phyloP scores from a whole-genome alignment of 1,140 invertebrate genomes.

The Listronotus oregonensis region DNA sequence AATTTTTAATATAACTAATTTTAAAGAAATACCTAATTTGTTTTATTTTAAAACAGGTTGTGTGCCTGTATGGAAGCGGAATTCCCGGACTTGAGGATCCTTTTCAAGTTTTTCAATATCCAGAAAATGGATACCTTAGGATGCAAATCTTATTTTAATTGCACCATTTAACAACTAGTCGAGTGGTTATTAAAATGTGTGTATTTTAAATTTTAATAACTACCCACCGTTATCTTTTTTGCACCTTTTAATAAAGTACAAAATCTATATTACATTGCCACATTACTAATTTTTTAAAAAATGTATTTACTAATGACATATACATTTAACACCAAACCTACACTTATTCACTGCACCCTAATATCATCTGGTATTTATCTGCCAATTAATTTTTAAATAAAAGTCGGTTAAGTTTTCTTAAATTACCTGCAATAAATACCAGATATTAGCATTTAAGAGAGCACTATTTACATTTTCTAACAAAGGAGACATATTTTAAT shows the following conservation, averaged over 20 bases:
- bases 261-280: neutral
- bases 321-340: neutral
- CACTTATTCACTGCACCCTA: conserved; percentile 14
- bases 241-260: conserved; percentile 22
- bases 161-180: neutral
- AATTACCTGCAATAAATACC: conserved; percentile 10
- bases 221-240: conserved; percentile 2
- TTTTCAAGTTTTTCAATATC: conserved; percentile 23
- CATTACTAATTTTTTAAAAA: conserved; percentile 1
- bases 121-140: conserved; percentile 34
- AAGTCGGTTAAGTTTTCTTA: conserved; percentile 8
- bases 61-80: conserved; percentile 40
- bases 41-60: conserved; percentile 47
- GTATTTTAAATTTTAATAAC: conserved; percentile 11
- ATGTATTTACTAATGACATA: conserved; percentile 27
- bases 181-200: conserved; percentile 14
- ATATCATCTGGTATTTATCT: conserved; percentile 26
- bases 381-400: conserved; percentile 14
- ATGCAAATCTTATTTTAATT: conserved; percentile 23
- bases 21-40: conserved; percentile 28
- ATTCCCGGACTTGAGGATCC: conserved; percentile 13
- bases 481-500: neutral
- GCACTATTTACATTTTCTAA: neutral
- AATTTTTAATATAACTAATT: conserved; percentile 28
- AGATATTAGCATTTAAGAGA: conserved; percentile 14